Evolutionary conservation across 2,888 invertebrate genomes (phyloP), one percentile per base, ranked within the genome.

Genomic region (Pediacus dermestoides): DNA sequence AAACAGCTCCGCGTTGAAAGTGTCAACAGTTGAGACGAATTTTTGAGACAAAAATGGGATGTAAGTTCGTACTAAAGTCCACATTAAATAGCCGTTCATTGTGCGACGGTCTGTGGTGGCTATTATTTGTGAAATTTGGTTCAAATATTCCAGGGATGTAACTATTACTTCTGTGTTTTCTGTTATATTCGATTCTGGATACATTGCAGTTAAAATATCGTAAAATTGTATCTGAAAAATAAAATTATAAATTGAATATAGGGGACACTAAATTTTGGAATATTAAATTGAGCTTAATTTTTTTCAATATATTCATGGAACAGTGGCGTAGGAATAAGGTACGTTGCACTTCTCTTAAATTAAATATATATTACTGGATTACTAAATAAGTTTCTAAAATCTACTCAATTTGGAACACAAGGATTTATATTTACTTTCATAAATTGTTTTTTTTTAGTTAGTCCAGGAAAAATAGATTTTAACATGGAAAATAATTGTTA

Each of bases 11-110:
- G 51, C 36, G 34, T 56, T 53, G 44, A 63, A 68, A 3, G 52
- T 50, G 41, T 63, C 50, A 30, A 64, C 22, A 7, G 59, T 55
- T 1, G 58, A 49, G 10, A 64, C 61, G 31, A 57, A 64, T 4
- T 68, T 64, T 46, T 68, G 63, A 2, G 76, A 74, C 38, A 80
- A 61, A 50, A 75, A 77, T 2, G 76, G 75, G 9, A 75, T 58
- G 57, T 76, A 78, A 27, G 68, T 64, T 14, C 70, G 63, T 2
- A 75, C 72, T 23, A 80, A 59, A 14, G 72, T 71, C 78, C 79
- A 80, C 48, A 77, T 75, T 41, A 77, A 56, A 57, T 78, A 80
- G 54, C 77, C 75, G 59, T 78, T 78, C 49, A 77, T 57, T 7
- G 72, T 72, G 38, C 74, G 58, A 34, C 66, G 58, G 46, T 76